Conservation (phyloP, 2,113 vertebrate genomes). For the Chaetodon auriga region DNA sequence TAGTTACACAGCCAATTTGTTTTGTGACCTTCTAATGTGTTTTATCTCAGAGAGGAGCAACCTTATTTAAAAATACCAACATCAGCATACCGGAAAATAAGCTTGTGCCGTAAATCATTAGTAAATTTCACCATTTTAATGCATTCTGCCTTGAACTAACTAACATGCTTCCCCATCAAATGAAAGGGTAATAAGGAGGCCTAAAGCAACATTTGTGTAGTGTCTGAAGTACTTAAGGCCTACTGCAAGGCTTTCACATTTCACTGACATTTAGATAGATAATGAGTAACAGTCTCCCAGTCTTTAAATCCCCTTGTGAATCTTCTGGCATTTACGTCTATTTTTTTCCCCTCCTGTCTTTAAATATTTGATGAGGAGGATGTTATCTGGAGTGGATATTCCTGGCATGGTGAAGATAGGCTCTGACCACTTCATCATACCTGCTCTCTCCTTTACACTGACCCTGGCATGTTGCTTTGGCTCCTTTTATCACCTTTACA, state of each 20-base stretch:
- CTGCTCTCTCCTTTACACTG: conserved; percentile 8
- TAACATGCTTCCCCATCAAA: conserved; percentile 30
- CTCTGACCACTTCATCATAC: conserved; percentile 56
- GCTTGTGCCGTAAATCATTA: neutral
- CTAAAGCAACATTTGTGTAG: conserved; percentile 54
- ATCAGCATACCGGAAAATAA: neutral
- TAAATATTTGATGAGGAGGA: conserved; percentile 81
- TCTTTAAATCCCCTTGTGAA: conserved; percentile 70
- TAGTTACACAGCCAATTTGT: conserved; percentile 9
- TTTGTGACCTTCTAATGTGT: conserved; percentile 21
- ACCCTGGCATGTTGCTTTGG: conserved; percentile 8
- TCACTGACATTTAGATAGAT: conserved; percentile 71
- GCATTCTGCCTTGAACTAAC: conserved; percentile 21
- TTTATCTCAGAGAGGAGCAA: conserved; percentile 1
- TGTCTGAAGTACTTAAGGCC: conserved; percentile 32
- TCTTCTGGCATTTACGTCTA: conserved; percentile 74
- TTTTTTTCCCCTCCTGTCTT: conserved; percentile 56
- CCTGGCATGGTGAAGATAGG: conserved; percentile 47
- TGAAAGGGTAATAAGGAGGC: conserved; percentile 50
- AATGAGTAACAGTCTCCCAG: conserved; percentile 67
- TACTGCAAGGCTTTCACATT: conserved; percentile 33
- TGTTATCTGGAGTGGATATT: conserved; percentile 67
- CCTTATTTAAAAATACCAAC: neutral
- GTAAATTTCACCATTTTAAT: conserved; percentile 25
- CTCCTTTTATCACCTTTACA: neutral